Conservation (phyloP, 2,797 vertebrate genomes). For the Chiloscyllium punctatum region DNA sequence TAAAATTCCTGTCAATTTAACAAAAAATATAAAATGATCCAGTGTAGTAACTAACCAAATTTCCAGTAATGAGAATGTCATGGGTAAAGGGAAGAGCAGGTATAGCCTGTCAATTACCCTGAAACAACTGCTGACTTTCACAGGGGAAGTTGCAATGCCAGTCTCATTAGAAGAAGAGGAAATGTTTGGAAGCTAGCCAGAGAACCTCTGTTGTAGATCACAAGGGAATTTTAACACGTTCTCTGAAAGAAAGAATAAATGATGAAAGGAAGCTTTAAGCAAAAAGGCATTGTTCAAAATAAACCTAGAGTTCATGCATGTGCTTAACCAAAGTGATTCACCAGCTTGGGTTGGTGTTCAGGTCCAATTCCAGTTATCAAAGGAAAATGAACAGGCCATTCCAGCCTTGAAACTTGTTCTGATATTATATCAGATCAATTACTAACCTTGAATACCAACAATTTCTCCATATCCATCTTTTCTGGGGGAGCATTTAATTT, state of each 20-base stretch:
- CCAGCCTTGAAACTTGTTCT: neutral
- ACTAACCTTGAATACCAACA: neutral
- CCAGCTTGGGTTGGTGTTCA: neutral
- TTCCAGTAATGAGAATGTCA: neutral
- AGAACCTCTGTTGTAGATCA: conserved; percentile 13
- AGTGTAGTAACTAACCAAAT: neutral
- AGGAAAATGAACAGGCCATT: neutral
- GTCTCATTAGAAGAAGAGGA: neutral
- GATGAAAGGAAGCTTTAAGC: too few relatives aligned
- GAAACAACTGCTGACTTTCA: neutral
- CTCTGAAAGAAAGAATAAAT: too few relatives aligned
- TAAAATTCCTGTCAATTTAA: conserved; percentile 8
- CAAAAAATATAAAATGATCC: neutral
- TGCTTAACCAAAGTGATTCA: neutral
- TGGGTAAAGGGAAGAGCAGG: neutral
- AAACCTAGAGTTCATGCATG: conserved; percentile 24
- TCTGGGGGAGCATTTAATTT: neutral
- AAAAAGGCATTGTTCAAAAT: neutral
- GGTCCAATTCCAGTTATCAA: neutral
- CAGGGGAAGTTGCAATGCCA: neutral
- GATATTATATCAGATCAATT: neutral
- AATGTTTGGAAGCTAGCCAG: conserved; percentile 13
- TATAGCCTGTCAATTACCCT: neutral
- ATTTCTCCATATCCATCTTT: neutral
- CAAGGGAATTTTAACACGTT: neutral